Evolutionary conservation across 35 echinoderm and acorn worm genomes (phyloP), one percentile per base, ranked within the genome.

Genomic region (Apostichopus japonicus): DNA sequence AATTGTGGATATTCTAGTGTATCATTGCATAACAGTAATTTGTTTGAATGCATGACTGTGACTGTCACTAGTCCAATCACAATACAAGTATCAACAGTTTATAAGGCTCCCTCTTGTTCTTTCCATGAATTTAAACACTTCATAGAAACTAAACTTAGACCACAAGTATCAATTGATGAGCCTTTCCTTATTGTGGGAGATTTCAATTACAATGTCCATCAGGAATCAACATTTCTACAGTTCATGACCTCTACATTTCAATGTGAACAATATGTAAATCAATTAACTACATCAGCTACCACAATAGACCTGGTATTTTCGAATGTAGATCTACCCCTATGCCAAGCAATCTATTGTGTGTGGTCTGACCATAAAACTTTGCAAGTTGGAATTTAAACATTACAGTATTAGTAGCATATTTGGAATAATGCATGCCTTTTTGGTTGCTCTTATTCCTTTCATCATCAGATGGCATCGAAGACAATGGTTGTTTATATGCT

Each of bases 311-410:
- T n/a, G n/a, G n/a, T n/a, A n/a, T n/a, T n/a, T n/a, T n/a, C n/a
- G n/a, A n/a, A n/a, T n/a, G n/a, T n/a, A n/a, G n/a, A n/a, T n/a
- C n/a, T n/a, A n/a, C n/a, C n/a, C n/a, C n/a, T n/a, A n/a, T n/a
- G n/a, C n/a, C 33, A 22, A 80, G 33, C n/a, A 80, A 19, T 33
- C 4, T n/a, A n/a, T n/a, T n/a, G n/a, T n/a, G n/a, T n/a, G n/a
- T n/a, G n/a, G n/a, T n/a, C 25, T 27, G 25, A 80, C 15, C 79
- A 80, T 51, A 80, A 80, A 80, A 80, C 79, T 16, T 10, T 80
- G 7, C 21, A 80, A 27, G 24, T 4, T 11, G 51, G 0, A 79
- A 10, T 22, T 22, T 6, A 10, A 65, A 10, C 0, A 27, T 27
- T 27, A 0, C 25, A 27, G 25, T 27, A 27, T 27, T 27, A 27